Evolutionary conservation across 35 echinoderm and acorn worm genomes (phyloP).

Genomic region (Lytechinus variegatus): DNA sequence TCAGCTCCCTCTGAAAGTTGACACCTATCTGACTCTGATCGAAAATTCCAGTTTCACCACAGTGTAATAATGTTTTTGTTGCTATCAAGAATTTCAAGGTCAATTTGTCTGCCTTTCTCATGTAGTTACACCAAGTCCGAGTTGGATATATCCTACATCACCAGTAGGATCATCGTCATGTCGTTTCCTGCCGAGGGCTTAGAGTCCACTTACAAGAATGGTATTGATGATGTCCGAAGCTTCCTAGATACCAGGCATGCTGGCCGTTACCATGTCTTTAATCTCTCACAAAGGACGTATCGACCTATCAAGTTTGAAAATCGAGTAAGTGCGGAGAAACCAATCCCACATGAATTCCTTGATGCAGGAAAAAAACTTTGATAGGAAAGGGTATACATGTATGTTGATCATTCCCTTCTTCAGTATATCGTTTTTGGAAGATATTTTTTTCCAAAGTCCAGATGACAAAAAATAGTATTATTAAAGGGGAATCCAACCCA

Average conservation of each 20-base stretch:
- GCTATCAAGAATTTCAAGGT: no score
- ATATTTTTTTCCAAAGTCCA: no score
- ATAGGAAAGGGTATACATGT: no score
- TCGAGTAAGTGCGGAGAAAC: constrained; percentile 61
- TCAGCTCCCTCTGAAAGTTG: no score
- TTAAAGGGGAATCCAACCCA: no score
- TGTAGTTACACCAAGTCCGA: constrained; percentile 87
- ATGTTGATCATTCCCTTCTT: no score
- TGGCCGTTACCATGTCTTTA: constrained; percentile 89
- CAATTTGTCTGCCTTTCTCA: no score
- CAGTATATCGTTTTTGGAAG: no score
- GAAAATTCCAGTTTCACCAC: no score
- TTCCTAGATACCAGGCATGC: constrained; percentile 81
- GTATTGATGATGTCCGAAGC: constrained; percentile 91
- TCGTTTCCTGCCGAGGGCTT: constrained; percentile 94
- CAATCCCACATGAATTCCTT: background rate
- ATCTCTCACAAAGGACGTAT: constrained; percentile 84
- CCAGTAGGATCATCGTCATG: constrained; percentile 90
- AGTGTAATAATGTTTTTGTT: no score
- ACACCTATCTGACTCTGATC: no score
- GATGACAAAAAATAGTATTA: no score
- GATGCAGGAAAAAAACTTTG: background rate
- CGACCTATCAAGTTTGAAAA: constrained; percentile 86
- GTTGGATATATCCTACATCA: constrained; percentile 86
- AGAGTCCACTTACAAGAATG: constrained; percentile 93